Evolutionary conservation across 2,797 vertebrate species (phyloP), one percentile per base, ranked within the genome.

Genomic region (Enteromius unitaeniatus): DNA sequence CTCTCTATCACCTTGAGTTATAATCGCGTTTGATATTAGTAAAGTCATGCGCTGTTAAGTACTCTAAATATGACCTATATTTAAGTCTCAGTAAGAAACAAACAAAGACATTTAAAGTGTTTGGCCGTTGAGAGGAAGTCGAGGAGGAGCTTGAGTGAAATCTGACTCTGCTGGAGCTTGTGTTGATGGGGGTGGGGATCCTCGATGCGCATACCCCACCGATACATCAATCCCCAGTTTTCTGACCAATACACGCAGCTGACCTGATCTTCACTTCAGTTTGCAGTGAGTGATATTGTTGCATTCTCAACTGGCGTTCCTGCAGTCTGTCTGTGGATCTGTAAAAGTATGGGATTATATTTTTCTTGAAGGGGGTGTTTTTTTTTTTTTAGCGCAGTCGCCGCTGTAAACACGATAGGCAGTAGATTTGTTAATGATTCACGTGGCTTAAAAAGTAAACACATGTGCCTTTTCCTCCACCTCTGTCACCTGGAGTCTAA

Each of bases 101-200:
- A 76, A 84, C 26, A 87, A 87, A 82, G 81, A 60, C 82, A 21
- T 82, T 69, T 13, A 45, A 40, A 69, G 84, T 80, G 79, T 80
- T 49, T 53, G 53, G 81, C 87, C 90, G 92, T 67, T 87, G 89
- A 91, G 89, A 93, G 93, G 93, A 94, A 92, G 95, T 92, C 92
- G 89, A 95, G 95, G 95, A 93, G 95, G 95, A 94, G 95, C 93
- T 91, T 91, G 85, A 49, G 85, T 94, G 95, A 95, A 95, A 95
- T 89, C 53, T 89, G 95, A 96, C 91, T 92, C 93, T 68, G 92
- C 91, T 87, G 86, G 73, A 86, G 85, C 78, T 83, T 51, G 55
- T 55, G 40, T 34, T 64, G 86, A 19, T 88, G 88, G 72, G 86
- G 90, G 86, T 85, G 69, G 65, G 86, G 87, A 42, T 45, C 28